phyloP scores from a whole-genome alignment of 1,140 invertebrate species.

The Solenopsis invicta region DNA sequence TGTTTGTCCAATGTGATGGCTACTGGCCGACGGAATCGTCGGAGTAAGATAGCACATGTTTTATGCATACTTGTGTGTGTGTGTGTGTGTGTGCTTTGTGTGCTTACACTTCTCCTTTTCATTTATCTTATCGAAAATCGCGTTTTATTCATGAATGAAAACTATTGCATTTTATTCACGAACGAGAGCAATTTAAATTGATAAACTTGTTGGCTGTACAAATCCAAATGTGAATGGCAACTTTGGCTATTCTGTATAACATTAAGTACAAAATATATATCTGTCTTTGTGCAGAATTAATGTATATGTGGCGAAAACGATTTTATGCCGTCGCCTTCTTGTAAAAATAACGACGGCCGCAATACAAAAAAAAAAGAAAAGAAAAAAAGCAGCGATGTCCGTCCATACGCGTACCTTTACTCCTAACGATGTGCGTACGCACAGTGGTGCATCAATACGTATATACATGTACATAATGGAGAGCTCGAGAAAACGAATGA shows the following conservation, averaged over 20 bases:
- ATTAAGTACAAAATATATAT: constrained; percentile 53
- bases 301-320: not conserved
- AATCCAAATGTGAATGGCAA: not conserved
- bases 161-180: not conserved
- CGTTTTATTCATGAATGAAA: not conserved
- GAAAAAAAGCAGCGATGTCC: not conserved
- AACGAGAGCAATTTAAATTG: not conserved
- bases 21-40: constrained; percentile 16
- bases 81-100: no score
- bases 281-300: constrained; percentile 27
- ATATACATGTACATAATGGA: not conserved
- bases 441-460: not conserved
- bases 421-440: not conserved
- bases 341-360: not conserved
- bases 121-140: not conserved
- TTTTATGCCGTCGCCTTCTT: not conserved
- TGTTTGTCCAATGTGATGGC: constrained; percentile 71
- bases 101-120: not conserved
- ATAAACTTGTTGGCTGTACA: not conserved
- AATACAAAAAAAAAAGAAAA: not conserved
- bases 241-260: not conserved
- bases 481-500: constrained; percentile 8
- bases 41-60: not conserved
- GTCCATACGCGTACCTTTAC: not conserved
- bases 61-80: constrained; percentile 3